Evolutionary conservation across 2,888 invertebrate species (phyloP).

Genomic region (Phalera bucephala): DNA sequence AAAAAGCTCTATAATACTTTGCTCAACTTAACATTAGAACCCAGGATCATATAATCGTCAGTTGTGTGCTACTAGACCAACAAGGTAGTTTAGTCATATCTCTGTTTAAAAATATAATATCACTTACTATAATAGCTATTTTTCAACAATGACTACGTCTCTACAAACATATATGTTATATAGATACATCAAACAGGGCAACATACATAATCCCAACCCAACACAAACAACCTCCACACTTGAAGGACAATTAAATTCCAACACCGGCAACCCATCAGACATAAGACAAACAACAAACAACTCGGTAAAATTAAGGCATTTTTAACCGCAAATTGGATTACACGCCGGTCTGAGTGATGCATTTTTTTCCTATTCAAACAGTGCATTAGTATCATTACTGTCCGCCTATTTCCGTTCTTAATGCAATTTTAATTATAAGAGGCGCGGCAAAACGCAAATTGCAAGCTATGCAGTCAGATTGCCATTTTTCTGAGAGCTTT

Average conservation of each 20-base stretch:
- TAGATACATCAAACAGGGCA: too few relatives aligned
- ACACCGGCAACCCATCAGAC: slow-evolving; percentile 16
- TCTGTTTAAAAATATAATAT: too few relatives aligned
- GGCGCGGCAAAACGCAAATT: slow-evolving; percentile 67
- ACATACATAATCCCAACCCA: too few relatives aligned
- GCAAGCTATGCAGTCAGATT: slow-evolving; percentile 72
- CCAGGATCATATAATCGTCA: too few relatives aligned
- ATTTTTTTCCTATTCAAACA: slow-evolving; percentile 66
- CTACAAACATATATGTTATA: too few relatives aligned
- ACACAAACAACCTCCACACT: slow-evolving; percentile 7
- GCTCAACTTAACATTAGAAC: too few relatives aligned
- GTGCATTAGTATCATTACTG: slow-evolving; percentile 68
- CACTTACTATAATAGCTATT: too few relatives aligned
- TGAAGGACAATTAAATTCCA: slow-evolving; percentile 5
- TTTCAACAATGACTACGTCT: too few relatives aligned
- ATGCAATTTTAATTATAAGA: slow-evolving; percentile 82
- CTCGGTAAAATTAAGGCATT: slow-evolving; percentile 45
- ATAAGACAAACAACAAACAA: slow-evolving; percentile 28
- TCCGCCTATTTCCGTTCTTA: slow-evolving; percentile 65
- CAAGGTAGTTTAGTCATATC: too few relatives aligned
- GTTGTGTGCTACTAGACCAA: too few relatives aligned
- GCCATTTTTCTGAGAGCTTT: slow-evolving; percentile 75
- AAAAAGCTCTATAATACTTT: too few relatives aligned
- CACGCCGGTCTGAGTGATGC: slow-evolving; percentile 42
- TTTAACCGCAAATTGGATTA: slow-evolving; percentile 52